Evolutionary conservation across 2,797 vertebrate species (phyloP).

Genomic region (Tachyglossus aculeatus): DNA sequence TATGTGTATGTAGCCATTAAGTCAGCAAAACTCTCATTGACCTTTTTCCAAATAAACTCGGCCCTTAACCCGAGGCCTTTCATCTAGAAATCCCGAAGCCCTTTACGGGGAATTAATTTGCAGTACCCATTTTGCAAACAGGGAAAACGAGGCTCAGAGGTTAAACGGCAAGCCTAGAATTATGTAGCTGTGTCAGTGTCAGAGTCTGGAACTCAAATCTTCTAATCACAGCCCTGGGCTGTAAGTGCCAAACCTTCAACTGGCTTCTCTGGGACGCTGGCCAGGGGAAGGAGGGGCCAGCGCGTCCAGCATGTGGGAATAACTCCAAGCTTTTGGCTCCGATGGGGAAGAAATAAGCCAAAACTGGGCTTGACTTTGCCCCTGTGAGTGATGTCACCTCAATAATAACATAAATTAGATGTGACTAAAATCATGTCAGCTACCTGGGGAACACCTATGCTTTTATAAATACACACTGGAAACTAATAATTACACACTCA

Average conservation of each 20-base stretch:
- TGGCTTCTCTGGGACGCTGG: not conserved
- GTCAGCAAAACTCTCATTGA: not conserved
- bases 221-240: not conserved
- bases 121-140: not conserved
- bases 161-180: not conserved
- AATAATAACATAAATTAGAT: slow-evolving; percentile 35
- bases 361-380: slow-evolving; percentile 8
- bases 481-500: slow-evolving; percentile 34
- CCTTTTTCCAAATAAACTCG: not conserved
- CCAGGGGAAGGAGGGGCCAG: not conserved
- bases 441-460: slow-evolving; percentile 10
- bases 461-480: slow-evolving; percentile 43
- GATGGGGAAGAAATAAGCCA: slow-evolving; percentile 1
- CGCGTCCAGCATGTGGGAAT: slow-evolving; percentile 13
- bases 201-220: not conserved
- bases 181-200: not conserved
- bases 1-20: too few relatives aligned
- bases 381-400: slow-evolving; percentile 41
- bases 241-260: not conserved
- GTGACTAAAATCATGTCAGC: slow-evolving; percentile 19
- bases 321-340: slow-evolving; percentile 10
- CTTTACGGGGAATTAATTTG: not conserved
- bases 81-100: not conserved
- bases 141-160: not conserved
- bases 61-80: not conserved